Percentiles rank a stretch among this genome's conserved stretches.
Evolutionary conservation across 2,888 invertebrate genomes (phyloP).

Genomic region (Eupithecia insigniata): DNA sequence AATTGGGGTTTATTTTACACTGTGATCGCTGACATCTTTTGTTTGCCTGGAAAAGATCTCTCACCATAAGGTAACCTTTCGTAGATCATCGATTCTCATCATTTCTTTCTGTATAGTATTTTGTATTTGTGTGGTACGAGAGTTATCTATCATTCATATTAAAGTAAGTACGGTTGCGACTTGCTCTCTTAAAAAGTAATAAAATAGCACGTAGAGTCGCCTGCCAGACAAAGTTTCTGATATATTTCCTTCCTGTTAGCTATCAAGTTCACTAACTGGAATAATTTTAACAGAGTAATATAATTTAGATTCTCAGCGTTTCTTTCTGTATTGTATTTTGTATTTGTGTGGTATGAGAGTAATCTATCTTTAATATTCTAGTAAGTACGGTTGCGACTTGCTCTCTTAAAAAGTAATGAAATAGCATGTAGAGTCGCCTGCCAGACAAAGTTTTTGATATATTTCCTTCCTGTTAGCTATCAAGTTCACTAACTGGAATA

Average conservation of each 20-base stretch:
- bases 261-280: slow-evolving; percentile 3
- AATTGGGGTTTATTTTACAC: too few species aligned
- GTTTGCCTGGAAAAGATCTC: too few species aligned
- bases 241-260: neutral
- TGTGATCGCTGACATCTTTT: too few species aligned
- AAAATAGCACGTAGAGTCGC: neutral
- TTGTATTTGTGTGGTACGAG: too few species aligned
- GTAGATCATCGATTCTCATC: too few species aligned
- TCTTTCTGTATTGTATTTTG: too few species aligned
- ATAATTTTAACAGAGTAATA: neutral
- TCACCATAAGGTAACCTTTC: too few species aligned
- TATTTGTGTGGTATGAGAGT: too few species aligned
- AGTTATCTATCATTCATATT: too few species aligned
- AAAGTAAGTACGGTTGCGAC: neutral
- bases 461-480: neutral
- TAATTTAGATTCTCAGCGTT: too few species aligned
- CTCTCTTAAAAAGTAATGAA: neutral
- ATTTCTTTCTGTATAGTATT: too few species aligned
- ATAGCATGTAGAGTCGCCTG: neutral
- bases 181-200: neutral
- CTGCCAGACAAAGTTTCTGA: neutral
- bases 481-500: slow-evolving; percentile 5
- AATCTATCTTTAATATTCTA: too few species aligned
- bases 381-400: neutral
- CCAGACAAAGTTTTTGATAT: neutral